Conservation (phyloP, 1,140 invertebrate species). For the Ladona fulva region DNA sequence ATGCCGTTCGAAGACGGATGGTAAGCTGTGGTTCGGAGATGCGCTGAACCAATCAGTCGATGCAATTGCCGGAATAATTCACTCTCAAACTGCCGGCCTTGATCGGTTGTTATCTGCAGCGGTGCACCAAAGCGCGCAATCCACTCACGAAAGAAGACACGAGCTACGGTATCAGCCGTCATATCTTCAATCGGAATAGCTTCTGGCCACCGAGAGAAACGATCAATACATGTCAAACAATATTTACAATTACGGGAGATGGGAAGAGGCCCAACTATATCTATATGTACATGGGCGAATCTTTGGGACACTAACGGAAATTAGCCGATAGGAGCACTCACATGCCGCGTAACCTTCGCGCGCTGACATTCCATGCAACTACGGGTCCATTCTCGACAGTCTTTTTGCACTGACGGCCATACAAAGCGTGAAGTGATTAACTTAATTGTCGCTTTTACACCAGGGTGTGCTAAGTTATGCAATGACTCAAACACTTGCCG, state of each 20-base stretch:
- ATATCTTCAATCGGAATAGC: slow-evolving; percentile 34
- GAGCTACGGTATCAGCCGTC: slow-evolving; percentile 31
- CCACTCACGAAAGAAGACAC: slow-evolving; percentile 30
- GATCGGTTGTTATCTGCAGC: slow-evolving; percentile 30
- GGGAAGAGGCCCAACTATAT: slow-evolving; percentile 37
- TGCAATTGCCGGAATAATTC: not conserved
- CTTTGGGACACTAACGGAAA: slow-evolving; percentile 13
- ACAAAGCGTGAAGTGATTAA: slow-evolving; percentile 22
- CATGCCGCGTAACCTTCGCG: not conserved
- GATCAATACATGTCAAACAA: slow-evolving; percentile 36
- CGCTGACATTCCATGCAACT: slow-evolving; percentile 22
- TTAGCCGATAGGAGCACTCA: slow-evolving; percentile 15
- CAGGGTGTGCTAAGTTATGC: slow-evolving; percentile 16
- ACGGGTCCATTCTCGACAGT: slow-evolving; percentile 21
- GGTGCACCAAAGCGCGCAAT: slow-evolving; percentile 31
- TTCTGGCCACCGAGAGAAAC: slow-evolving; percentile 38
- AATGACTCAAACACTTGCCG: slow-evolving; percentile 23
- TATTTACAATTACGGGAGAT: slow-evolving; percentile 30
- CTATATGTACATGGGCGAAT: slow-evolving; percentile 31
- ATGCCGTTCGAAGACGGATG: slow-evolving; percentile 19
- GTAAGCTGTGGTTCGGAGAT: slow-evolving; percentile 18
- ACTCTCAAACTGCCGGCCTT: slow-evolving; percentile 33
- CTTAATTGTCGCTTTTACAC: slow-evolving; percentile 16
- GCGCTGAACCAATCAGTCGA: no score
- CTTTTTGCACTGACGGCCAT: slow-evolving; percentile 24